These are phyloP conservation scores for Enteromius unitaeniatus DNA, from an alignment of 2,797 vertebrate genomes.

Conservation along the genomic window DNA sequence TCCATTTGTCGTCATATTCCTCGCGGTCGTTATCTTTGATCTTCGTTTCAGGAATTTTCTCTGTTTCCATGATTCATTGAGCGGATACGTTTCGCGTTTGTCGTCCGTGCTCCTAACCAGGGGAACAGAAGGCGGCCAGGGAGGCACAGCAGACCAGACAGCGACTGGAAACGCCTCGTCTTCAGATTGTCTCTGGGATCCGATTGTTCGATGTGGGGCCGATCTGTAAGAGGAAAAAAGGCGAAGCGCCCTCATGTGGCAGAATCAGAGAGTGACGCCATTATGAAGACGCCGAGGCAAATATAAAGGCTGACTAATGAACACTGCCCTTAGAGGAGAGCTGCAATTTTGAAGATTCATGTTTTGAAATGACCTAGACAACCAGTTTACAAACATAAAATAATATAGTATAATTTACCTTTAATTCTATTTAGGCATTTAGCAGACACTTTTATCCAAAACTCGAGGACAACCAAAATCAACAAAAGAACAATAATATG, in stretches of 20 bases:
- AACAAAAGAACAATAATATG: neutral
- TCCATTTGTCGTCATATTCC: constrained; percentile 32
- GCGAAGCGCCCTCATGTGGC: constrained; percentile 45
- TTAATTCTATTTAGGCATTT: neutral
- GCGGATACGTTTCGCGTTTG: constrained; percentile 34
- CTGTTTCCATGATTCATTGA: neutral
- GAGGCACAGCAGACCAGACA: constrained; percentile 51
- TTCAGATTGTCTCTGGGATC: constrained; percentile 54
- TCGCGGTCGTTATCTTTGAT: constrained; percentile 34
- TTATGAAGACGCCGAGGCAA: neutral
- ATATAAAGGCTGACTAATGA: neutral
- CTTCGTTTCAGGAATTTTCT: constrained; percentile 4
- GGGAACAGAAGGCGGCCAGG: neutral
- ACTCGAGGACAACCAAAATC: neutral
- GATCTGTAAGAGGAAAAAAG: constrained; percentile 15
- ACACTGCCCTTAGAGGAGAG: neutral
- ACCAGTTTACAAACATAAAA: neutral
- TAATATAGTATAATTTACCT: neutral
- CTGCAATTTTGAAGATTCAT: neutral
- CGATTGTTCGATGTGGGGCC: constrained; percentile 53
- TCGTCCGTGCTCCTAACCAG: constrained; percentile 17
- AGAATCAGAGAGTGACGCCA: neutral
- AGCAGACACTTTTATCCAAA: neutral
- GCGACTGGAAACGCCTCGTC: constrained; percentile 65
- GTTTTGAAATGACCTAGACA: neutral